Evolutionary conservation across 2,113 vertebrate genomes (phyloP).

Genomic region (Python bivittatus): DNA sequence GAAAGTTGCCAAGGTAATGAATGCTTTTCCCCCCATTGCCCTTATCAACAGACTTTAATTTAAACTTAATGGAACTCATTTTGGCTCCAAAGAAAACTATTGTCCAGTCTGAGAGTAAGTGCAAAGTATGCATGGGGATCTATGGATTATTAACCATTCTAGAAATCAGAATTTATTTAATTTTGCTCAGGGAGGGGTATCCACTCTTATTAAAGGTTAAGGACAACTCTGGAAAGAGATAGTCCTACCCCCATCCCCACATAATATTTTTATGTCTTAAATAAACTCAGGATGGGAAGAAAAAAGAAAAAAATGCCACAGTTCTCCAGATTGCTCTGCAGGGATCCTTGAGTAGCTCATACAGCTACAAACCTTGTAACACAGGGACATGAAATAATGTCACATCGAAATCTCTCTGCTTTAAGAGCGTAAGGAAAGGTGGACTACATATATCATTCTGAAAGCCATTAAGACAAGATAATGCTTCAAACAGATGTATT

Average conservation of each 20-base stretch:
- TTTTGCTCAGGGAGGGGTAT: neutral
- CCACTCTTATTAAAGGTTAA: neutral
- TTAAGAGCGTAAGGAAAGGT: neutral
- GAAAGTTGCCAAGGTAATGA: neutral
- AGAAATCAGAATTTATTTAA: neutral
- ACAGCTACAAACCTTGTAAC: neutral
- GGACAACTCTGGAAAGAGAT: neutral
- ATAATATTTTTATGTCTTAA: neutral
- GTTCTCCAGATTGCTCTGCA: neutral
- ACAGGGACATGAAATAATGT: neutral
- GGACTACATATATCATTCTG: neutral
- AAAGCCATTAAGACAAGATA: neutral
- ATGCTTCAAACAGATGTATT: neutral
- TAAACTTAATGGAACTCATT: constrained; percentile 21
- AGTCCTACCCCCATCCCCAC: neutral
- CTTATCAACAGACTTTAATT: constrained; percentile 24
- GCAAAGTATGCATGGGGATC: neutral
- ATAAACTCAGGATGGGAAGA: neutral
- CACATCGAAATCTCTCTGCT: neutral
- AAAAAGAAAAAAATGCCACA: neutral
- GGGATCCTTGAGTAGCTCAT: neutral
- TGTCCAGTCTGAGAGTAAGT: neutral
- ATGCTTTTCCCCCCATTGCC: neutral
- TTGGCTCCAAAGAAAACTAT: neutral
- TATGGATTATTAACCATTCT: neutral